Evolutionary conservation across 2,888 invertebrate species (phyloP), one percentile per base, ranked within the genome.

Genomic region (Carabus problematicus): DNA sequence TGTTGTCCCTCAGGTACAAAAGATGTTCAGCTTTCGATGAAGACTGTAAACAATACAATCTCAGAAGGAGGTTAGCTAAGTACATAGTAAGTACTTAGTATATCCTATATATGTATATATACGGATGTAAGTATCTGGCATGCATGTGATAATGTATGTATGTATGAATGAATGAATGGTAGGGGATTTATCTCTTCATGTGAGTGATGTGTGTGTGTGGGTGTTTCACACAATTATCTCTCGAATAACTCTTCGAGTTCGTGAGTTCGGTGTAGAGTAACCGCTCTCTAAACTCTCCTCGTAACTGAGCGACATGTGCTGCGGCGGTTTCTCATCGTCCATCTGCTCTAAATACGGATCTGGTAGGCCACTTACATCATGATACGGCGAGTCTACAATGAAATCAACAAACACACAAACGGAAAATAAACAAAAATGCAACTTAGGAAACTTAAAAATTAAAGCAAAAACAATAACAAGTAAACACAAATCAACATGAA

Each of bases 281-380:
- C 95, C 96, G 72, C 94, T 94, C 84, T 95, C 96, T 63, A 95
- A 87, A 76, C 94, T 94, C 84, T 95, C 95, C 84, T 96, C 95
- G 84, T 95, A 95, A 80, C 93, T 92, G 76, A 95, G 88, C 71
- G 93, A 93, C 82, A 94, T 89, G 82, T 94, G 94, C 78, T 91
- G 91, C 70, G 93, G 91, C 41, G 93, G 92, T 82, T 94, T 94
- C 79, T 92, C 90, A 77, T 94, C 94, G 81, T 86, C 88, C 84
- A 90, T 86, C 79, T 88, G 89, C 78, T 90, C 93, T 87, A 91
- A 87, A 83, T 94, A 95, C 56, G 93, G 92, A 84, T 94, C 93
- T 61, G 94, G 94, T 77, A 96, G 86, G 73, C 95, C 95, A 83
- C 93, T 95, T 78, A 95, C 95, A 83, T 96, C 96, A 82, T 93